phyloP scores from a whole-genome alignment of 30 jellyfish, hydroid and myxozoan species.

The Rhopilema esculentum region DNA sequence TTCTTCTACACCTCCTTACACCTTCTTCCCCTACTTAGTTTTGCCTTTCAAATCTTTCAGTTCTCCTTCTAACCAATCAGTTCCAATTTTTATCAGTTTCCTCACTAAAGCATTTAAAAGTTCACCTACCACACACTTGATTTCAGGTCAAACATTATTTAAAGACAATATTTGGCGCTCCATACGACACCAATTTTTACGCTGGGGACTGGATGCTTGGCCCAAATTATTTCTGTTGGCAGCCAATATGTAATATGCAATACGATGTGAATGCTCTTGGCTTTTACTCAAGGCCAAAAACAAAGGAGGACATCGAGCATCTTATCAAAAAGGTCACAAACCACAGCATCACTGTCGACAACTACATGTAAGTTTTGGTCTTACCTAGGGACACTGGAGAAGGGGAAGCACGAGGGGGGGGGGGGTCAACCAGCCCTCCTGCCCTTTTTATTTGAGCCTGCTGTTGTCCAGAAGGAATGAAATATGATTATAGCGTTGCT shows the following conservation, averaged over 20 bases:
- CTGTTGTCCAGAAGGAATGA: no score
- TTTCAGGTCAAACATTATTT: constrained; percentile 72
- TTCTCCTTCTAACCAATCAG: no score
- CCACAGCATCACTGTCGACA: constrained; percentile 56
- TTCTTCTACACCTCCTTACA: no score
- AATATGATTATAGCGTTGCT: no score
- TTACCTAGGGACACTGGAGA: no score
- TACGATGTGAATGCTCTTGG: constrained; percentile 75
- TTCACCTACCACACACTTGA: background rate
- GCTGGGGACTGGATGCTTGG: constrained; percentile 99
- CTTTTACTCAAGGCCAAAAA: constrained; percentile 49
- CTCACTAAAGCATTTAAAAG: background rate
- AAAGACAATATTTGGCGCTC: constrained; percentile 66
- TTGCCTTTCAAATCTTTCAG: no score
- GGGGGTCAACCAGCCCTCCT: no score
- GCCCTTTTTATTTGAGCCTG: no score
- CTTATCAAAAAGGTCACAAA: constrained; percentile 47
- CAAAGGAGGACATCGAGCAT: constrained; percentile 54
- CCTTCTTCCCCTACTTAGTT: no score
- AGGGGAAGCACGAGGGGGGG: no score
- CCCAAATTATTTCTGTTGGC: constrained; percentile 94
- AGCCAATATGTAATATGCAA: constrained; percentile 72
- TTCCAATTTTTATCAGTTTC: no score
- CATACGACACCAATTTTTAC: constrained; percentile 84
- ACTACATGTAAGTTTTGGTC: constrained; percentile 74